Evolutionary conservation across 2,113 vertebrate genomes (phyloP).

Genomic region (Psammodynastes pulverulentus): DNA sequence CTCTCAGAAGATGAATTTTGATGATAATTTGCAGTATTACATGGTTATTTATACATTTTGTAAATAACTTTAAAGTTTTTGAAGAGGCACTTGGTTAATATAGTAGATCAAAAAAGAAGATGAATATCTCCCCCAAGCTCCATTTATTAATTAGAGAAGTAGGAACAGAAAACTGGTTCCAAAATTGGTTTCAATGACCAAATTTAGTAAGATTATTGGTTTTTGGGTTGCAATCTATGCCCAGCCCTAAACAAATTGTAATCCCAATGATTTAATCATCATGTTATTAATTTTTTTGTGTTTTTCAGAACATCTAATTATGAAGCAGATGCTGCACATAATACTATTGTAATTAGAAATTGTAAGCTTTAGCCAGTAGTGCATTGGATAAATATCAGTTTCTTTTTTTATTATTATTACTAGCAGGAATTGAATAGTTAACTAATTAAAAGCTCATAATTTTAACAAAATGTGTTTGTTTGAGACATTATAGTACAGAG

Average conservation of each 20-base stretch:
- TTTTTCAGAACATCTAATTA: neutral
- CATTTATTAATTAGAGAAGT: neutral
- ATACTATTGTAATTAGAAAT: neutral
- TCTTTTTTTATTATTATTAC: neutral
- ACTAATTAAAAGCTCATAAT: neutral
- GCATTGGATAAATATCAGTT: neutral
- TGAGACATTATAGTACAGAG: neutral
- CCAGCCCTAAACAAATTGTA: neutral
- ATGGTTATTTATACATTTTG: neutral
- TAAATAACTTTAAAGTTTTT: neutral
- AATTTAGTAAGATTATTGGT: neutral
- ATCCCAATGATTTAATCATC: neutral
- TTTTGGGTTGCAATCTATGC: neutral
- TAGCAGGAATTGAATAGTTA: neutral
- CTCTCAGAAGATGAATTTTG: neutral
- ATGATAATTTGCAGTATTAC: neutral
- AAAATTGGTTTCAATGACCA: neutral
- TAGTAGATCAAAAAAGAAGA: neutral
- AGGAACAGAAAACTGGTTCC: neutral
- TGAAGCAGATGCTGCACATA: neutral
- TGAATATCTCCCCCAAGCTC: neutral
- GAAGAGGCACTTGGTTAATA: neutral
- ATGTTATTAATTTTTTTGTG: neutral
- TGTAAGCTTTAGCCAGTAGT: neutral
- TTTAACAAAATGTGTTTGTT: neutral